Evolutionary conservation across 1,140 invertebrate species (phyloP).

Genomic region (Nasonia vitripennis): DNA sequence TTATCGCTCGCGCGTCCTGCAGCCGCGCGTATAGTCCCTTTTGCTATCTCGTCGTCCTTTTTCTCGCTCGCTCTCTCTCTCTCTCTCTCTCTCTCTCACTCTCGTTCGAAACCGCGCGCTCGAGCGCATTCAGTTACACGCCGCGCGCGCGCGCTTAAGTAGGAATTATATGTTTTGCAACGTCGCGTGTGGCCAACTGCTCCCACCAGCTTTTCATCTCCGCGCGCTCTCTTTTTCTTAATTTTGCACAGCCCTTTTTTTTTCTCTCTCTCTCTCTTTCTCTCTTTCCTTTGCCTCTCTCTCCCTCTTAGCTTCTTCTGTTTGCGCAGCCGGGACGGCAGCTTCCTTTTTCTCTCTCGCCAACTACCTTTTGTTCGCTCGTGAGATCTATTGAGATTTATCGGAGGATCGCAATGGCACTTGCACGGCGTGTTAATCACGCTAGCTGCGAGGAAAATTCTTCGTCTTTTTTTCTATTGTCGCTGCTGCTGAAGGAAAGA

Average conservation of each 20-base stretch:
- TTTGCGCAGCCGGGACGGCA: neutral
- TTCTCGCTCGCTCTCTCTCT: conserved; percentile 46
- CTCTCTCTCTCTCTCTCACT: neutral
- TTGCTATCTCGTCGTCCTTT: conserved; percentile 26
- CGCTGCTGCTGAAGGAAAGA: neutral
- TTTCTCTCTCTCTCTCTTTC: neutral
- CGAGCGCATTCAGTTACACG: conserved; percentile 31
- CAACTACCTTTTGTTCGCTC: conserved; percentile 6
- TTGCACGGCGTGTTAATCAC: neutral
- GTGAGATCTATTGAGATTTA: neutral
- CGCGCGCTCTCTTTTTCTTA: conserved; percentile 33
- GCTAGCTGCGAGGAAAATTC: neutral
- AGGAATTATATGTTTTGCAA: conserved; percentile 58
- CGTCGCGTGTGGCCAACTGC: conserved; percentile 57
- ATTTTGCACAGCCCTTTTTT: neutral
- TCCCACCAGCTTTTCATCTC: conserved; percentile 49
- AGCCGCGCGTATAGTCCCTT: neutral
- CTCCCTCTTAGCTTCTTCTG: neutral
- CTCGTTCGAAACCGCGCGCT: conserved; percentile 14
- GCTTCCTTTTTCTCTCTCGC: neutral
- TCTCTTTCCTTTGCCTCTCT: too few relatives aligned
- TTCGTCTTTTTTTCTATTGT: neutral
- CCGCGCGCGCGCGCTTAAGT: conserved; percentile 50
- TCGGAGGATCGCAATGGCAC: neutral
- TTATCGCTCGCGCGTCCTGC: conserved; percentile 50